Base-by-base conservation (phyloP, 1,140 invertebrate species). In the Aphidius gifuensis region DNA sequence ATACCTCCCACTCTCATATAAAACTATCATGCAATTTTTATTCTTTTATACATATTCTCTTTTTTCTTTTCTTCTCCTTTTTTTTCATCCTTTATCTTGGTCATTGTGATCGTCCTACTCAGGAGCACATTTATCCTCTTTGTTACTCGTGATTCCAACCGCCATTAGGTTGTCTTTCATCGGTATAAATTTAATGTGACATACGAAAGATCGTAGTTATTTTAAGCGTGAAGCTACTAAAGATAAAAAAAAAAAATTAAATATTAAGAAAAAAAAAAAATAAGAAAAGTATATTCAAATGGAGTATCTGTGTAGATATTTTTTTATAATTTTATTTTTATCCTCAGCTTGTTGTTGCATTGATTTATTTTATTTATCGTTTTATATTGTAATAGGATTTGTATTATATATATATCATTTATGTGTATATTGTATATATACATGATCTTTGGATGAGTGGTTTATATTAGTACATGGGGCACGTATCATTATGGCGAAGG, bases 401-500 rank as follows among this genome's bases (percentile, higher is more conserved):
- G 23, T 32, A 32, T 32, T 32, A 32, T 32, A 32, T 32, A 32
- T 32, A 32, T 32, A 32, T 32, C 23, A 32, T 32, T 57, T 45
- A 57, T 9, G 6, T 32, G 23, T 32, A 32, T 32, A 32, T 32
- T 32, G 4, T 32, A 23, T 61, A 54, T 54, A 61, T 53, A 46
- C 42, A n/a, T n/a, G 23, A 32, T 32, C 23, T 32, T 32, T 32
- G 23, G 21, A 40, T 55, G 32, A n/a, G 47, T 38, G 32, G 38
- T 11, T 55, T 49, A 39, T 63, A 39, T 39, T 39, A 54, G 46
- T 49, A 66, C 58, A 51, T 58, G n/a, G 53, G 57, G 66, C 68
- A 64, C 65, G 72, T 72, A 74, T 74, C 73, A 74, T 74, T 71
- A 71, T 32, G 48, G 68, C 69, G 72, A 73, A 64, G 71, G 61